Evolutionary conservation across 1,140 invertebrate genomes (phyloP).

Genomic region (Eupeodes corollae): DNA sequence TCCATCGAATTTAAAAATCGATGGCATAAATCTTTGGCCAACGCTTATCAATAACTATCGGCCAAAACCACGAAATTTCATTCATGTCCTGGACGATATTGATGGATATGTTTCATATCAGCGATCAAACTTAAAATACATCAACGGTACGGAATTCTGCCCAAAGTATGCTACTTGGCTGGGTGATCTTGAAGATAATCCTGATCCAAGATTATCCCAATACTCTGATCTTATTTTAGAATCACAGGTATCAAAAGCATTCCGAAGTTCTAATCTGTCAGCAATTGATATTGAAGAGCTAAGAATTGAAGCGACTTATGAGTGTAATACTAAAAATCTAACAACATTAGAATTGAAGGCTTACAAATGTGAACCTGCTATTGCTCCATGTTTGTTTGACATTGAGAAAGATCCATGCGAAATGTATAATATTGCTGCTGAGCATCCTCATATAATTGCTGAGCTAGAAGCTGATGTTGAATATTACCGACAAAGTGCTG

Average conservation of each 20-base stretch:
- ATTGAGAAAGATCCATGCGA: constrained; percentile 68
- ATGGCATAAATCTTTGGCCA: constrained; percentile 63
- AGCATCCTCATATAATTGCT: constrained; percentile 18
- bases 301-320: constrained; percentile 39
- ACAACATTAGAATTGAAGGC: neutral
- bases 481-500: constrained; percentile 10
- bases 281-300: constrained; percentile 27
- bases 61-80: constrained; percentile 49
- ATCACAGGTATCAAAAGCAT: constrained; percentile 14
- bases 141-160: constrained; percentile 46
- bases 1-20: constrained; percentile 39
- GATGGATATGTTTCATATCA: constrained; percentile 51
- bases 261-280: constrained; percentile 11
- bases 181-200: constrained; percentile 4
- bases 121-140: constrained; percentile 57
- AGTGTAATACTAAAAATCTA: constrained; percentile 14
- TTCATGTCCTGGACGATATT: constrained; percentile 63
- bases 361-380: constrained; percentile 34
- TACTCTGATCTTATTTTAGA: constrained; percentile 36
- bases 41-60: constrained; percentile 34
- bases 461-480: constrained; percentile 21
- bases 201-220: constrained; percentile 1
- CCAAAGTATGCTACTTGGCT: constrained; percentile 45
- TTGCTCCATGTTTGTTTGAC: constrained; percentile 60
- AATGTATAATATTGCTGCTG: constrained; percentile 51